Percentiles rank a stretch among this genome's conserved stretches.
phyloP scores from a whole-genome alignment of 2,113 vertebrate genomes.

The Paralichthys olivaceus region DNA sequence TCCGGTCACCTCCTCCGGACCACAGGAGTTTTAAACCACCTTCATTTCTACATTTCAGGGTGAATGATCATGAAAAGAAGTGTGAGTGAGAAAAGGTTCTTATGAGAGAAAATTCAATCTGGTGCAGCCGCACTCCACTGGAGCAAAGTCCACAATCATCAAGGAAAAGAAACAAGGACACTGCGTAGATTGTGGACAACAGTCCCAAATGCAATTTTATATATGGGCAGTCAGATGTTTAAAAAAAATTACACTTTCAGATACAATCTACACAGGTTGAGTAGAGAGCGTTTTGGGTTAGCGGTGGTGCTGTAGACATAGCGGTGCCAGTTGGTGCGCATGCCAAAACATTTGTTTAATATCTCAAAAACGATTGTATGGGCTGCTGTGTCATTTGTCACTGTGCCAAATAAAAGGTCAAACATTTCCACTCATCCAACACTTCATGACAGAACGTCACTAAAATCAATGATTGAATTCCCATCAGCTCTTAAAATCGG shows the following conservation, averaged over 20 bases:
- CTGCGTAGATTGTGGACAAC: constrained; percentile 14
- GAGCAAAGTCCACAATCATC: background rate
- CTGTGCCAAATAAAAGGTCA: background rate
- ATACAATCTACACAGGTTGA: constrained; percentile 16
- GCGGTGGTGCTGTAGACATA: background rate
- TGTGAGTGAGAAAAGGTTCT: background rate
- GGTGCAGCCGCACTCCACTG: background rate
- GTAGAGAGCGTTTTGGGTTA: background rate
- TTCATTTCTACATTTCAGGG: background rate
- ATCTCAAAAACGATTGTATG: background rate
- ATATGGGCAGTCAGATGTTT: constrained; percentile 2
- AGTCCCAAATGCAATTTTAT: constrained; percentile 17
- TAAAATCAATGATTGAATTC: background rate
- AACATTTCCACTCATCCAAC: constrained; percentile 2
- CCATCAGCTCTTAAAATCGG: background rate
- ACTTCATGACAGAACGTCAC: background rate
- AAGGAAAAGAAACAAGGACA: constrained; percentile 12
- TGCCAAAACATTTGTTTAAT: constrained; percentile 7
- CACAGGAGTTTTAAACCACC: constrained; percentile 3
- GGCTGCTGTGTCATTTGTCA: background rate
- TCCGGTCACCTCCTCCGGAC: background rate
- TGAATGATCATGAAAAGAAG: background rate
- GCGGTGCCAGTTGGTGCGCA: background rate
- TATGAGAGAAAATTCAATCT: background rate
- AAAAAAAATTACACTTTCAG: constrained; percentile 15